Base-by-base conservation (phyloP, 2,113 vertebrate species). In the Trogon surrucura region DNA sequence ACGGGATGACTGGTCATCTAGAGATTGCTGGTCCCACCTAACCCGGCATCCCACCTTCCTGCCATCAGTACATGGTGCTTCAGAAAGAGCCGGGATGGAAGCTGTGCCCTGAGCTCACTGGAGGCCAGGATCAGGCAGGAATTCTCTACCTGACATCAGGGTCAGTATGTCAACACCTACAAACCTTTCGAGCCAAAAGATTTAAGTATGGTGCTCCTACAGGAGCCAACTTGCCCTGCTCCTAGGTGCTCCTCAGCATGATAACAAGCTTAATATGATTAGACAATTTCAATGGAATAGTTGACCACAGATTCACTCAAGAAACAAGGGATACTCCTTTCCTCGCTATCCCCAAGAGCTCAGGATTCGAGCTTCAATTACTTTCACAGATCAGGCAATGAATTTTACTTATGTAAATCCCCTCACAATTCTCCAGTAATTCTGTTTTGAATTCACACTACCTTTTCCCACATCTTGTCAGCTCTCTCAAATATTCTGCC, bases 351-450 rank as follows among this genome's bases (percentile, higher is more conserved):
- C 45, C 80, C 74, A 94, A 58, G 32, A 95, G 78, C 80, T 90
- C 87, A 77, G 58, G 69, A 80, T 94, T 79, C 88, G 80, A 94
- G 72, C 78, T 94, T 90, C 95, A 80, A 73, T 72, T 91, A 87
- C 88, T 93, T 92, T n/a, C 71, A 58, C 18, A 81, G 60, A 86
- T 41, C 69, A 87, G 47, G 69, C 90, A 92, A 89, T 15, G 23
- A 64, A 93, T 92, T 88, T 95, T 85, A 91, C 48, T 92, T 87
- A 91, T 29, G 66, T 61, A 95, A 97, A 95, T 88, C 81, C 80
- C 67, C 62, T 79, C 36, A 66, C 77, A 85, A 56, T 83, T 96
- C 70, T 30, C 60, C 77, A 78, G 38, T 81, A 93, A 92, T 79
- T 95, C 80, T 73, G 77, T 72, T 91, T 79, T 89, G 81, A 91